phyloP scores from a whole-genome alignment of 2,113 vertebrate genomes.

The Brachirus orientalis region DNA sequence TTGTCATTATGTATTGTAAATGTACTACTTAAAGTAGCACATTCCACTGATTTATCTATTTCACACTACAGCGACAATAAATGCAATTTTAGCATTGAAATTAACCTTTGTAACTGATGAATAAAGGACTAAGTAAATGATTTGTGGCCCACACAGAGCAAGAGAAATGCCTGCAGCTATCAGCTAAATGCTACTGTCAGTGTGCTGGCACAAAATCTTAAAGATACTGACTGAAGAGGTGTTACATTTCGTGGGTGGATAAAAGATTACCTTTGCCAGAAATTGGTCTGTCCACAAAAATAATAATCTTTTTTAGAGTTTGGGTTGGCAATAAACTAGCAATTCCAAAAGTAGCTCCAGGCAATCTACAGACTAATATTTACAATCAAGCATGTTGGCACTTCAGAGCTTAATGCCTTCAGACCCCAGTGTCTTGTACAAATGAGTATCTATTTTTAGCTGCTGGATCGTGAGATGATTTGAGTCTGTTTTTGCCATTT shows the following conservation, averaged over 20 bases:
- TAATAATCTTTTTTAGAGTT: constrained; percentile 15
- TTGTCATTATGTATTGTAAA: too few relatives aligned
- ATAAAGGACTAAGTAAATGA: too few relatives aligned
- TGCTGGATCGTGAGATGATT: constrained; percentile 67
- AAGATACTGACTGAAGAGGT: constrained; percentile 29
- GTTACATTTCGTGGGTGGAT: constrained; percentile 55
- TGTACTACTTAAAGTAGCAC: too few relatives aligned
- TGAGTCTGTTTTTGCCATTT: constrained; percentile 63
- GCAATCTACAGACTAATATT: constrained; percentile 52
- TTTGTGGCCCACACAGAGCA: constrained; percentile 2
- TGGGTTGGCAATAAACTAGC: constrained; percentile 20
- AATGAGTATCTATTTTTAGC: constrained; percentile 76
- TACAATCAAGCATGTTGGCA: constrained; percentile 41
- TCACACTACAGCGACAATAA: not conserved
- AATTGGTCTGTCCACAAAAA: constrained; percentile 24
- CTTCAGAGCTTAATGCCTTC: constrained; percentile 54
- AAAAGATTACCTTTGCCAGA: constrained; percentile 24
- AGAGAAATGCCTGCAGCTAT: not conserved
- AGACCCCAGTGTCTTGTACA: constrained; percentile 54
- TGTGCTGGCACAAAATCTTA: constrained; percentile 33
- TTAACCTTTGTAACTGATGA: constrained; percentile 1
- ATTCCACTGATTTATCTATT: not conserved
- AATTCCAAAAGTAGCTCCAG: constrained; percentile 17
- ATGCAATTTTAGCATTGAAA: not conserved
- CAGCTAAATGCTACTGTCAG: constrained; percentile 14